phyloP scores from a whole-genome alignment of 2,113 vertebrate species.

The Clarias gariepinus region DNA sequence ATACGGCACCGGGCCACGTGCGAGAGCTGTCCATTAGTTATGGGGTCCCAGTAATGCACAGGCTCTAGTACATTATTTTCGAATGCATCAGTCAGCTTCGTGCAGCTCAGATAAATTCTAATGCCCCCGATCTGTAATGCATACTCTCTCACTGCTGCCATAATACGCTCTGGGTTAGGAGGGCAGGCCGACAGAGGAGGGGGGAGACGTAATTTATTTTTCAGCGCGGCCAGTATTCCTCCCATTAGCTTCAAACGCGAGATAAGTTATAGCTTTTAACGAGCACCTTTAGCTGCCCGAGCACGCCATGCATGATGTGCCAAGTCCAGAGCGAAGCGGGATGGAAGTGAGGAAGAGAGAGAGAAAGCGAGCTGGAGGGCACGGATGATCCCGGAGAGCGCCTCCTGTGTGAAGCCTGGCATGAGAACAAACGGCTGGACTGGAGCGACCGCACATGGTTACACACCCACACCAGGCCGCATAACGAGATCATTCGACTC shows the following conservation, averaged over 20 bases:
- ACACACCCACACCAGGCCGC: conserved; percentile 20
- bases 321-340: background rate
- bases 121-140: conserved; percentile 88
- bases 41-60: conserved; percentile 85
- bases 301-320: conserved; percentile 68
- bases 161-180: conserved; percentile 90
- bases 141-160: conserved; percentile 88
- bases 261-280: conserved; percentile 82
- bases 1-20: conserved; percentile 86
- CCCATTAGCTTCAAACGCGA: conserved; percentile 82
- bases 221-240: conserved; percentile 79
- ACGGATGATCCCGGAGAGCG: conserved; percentile 30
- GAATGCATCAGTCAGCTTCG: conserved; percentile 94
- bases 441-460: background rate
- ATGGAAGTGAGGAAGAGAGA: conserved; percentile 20
- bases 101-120: conserved; percentile 87
- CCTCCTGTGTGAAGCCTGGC: conserved; percentile 35
- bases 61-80: conserved; percentile 95
- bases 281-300: conserved; percentile 75
- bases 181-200: conserved; percentile 75
- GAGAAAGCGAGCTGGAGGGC: conserved; percentile 45
- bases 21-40: conserved; percentile 92
- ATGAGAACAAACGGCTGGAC: conserved; percentile 41
- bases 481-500: conserved; percentile 1
- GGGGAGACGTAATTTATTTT: conserved; percentile 76